These are phyloP conservation scores for Piaya cayana DNA, from an alignment of 2,113 vertebrate genomes.

Conservation along the genomic window DNA sequence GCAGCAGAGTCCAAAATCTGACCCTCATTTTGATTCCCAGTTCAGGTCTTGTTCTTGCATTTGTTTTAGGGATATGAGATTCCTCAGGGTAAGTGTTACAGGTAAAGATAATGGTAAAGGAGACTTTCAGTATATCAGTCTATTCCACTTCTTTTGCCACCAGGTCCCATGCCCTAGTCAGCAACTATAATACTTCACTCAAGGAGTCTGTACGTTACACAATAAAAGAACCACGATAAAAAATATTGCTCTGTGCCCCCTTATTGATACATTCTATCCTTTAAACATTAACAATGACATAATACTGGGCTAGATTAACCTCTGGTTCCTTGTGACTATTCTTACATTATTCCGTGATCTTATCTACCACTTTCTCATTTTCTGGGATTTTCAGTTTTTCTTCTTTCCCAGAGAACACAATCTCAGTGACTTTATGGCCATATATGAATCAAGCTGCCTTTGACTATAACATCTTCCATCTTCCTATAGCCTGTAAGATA, in stretches of 20 bases:
- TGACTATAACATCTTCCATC: not conserved
- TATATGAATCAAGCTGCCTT: not conserved
- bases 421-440: not conserved
- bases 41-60: not conserved
- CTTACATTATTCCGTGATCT: not conserved
- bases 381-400: not conserved
- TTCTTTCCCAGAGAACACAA: not conserved
- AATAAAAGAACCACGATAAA: not conserved
- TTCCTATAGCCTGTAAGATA: not conserved
- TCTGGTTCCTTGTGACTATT: not conserved
- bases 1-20: not conserved
- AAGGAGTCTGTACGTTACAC: not conserved
- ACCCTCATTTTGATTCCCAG: not conserved
- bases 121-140: rapidly evolving
- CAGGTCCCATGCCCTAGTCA: not conserved
- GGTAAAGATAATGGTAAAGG: not conserved
- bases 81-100: not conserved
- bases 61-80: not conserved
- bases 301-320: not conserved
- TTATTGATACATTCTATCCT: not conserved
- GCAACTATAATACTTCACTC: not conserved
- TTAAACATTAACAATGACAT: not conserved
- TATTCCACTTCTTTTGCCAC: not conserved
- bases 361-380: not conserved
- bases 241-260: not conserved